These are phyloP conservation scores for Galerucella nymphaeae DNA, from an alignment of 2,888 invertebrate genomes.

Conservation along the genomic window DNA sequence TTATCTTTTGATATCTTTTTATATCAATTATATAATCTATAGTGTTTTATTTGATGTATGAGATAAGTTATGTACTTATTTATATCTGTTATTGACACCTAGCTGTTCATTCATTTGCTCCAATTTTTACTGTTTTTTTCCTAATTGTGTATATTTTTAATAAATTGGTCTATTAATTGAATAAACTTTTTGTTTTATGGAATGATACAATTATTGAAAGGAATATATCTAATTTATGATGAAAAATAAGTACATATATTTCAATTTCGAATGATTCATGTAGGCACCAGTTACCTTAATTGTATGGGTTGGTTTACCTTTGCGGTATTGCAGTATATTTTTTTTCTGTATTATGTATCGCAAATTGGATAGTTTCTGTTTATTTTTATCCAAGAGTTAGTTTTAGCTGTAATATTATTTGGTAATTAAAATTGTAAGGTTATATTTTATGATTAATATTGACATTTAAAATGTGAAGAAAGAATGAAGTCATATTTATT, in stretches of 20 bases:
- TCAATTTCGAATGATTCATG: constrained; percentile 6
- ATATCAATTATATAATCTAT: constrained; percentile 12
- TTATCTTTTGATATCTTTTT: constrained; percentile 40
- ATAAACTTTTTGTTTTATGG: background rate
- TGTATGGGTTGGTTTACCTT: constrained; percentile 15
- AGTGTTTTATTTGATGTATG: background rate
- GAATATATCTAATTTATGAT: background rate
- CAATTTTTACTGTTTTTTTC: constrained; percentile 33
- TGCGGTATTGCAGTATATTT: background rate
- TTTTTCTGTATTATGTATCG: background rate
- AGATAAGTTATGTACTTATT: constrained; percentile 14
- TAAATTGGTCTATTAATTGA: constrained; percentile 5
- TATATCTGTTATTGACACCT: constrained; percentile 33
- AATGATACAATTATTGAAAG: background rate
- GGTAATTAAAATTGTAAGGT: constrained; percentile 21
- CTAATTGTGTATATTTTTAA: constrained; percentile 14
- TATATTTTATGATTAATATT: constrained; percentile 39
- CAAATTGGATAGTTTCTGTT: background rate
- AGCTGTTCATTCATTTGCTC: constrained; percentile 34
- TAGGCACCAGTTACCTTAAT: constrained; percentile 12
- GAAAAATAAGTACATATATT: constrained; percentile 1
- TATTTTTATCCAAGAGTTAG: background rate
- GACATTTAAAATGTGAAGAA: constrained; percentile 38
- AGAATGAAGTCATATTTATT: constrained; percentile 49
- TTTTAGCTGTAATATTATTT: background rate